Percentiles rank a stretch among this genome's conserved stretches.
Conservation (phyloP, 2,113 vertebrate species). For the Acanthisitta chloris region DNA sequence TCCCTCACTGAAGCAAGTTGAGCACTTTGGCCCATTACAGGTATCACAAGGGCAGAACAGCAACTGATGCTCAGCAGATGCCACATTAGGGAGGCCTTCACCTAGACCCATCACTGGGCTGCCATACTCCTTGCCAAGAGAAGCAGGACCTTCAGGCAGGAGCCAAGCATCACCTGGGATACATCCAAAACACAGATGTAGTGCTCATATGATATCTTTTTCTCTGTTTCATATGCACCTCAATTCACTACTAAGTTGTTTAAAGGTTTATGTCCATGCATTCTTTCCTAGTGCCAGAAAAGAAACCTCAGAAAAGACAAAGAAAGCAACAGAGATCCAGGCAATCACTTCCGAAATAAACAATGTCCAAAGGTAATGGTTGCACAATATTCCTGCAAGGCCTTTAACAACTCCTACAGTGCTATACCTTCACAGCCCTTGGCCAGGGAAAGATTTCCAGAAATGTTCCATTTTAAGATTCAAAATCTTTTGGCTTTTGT, state of each 20-base stretch:
- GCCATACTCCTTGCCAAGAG: not conserved
- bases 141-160: not conserved
- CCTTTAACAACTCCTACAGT: not conserved
- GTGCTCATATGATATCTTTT: not conserved
- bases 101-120: too few species aligned
- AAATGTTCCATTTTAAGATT: not conserved
- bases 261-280: not conserved
- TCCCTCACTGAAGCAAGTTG: not conserved
- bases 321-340: slow-evolving; percentile 80
- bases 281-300: slow-evolving; percentile 77
- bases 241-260: not conserved
- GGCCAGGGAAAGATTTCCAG: not conserved
- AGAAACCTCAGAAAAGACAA: slow-evolving; percentile 80
- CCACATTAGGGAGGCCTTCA: not conserved
- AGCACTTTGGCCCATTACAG: not conserved
- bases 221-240: not conserved
- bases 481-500: not conserved
- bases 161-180: not conserved
- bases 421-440: not conserved
- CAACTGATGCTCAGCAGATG: not conserved
- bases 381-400: not conserved
- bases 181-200: not conserved
- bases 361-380: slow-evolving; percentile 78
- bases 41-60: not conserved
- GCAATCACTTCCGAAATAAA: slow-evolving; percentile 79